phyloP scores from a whole-genome alignment of 1,140 invertebrate genomes.

The Dendroctonus ponderosae region DNA sequence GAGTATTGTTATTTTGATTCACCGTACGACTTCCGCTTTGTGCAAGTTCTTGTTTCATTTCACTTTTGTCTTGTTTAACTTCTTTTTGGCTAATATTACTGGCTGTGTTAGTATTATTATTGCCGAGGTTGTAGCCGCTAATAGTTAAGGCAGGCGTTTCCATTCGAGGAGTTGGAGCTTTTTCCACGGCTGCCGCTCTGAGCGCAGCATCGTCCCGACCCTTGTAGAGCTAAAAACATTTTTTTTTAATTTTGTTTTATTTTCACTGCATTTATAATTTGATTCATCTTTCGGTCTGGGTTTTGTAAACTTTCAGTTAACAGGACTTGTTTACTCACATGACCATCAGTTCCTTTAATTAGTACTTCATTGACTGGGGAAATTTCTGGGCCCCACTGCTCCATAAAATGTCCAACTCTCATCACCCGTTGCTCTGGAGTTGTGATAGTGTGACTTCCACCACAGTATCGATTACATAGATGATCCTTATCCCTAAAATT shows the following conservation, averaged over 20 bases:
- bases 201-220: conserved; percentile 26
- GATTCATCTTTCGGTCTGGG: background rate
- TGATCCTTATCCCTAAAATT: conserved; percentile 51
- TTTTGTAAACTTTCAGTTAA: background rate
- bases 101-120: background rate
- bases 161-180: conserved; percentile 15
- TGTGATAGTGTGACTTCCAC: conserved; percentile 68
- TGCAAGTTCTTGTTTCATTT: background rate
- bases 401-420: conserved; percentile 59
- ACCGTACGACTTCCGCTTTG: background rate
- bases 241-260: conserved; percentile 2
- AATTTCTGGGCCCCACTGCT: conserved; percentile 61
- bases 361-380: conserved; percentile 54
- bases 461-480: conserved; percentile 68
- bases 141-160: conserved; percentile 15
- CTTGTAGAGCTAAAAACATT: conserved; percentile 34
- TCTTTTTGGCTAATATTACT: background rate
- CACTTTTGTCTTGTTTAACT: no score
- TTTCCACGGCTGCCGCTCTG: conserved; percentile 21
- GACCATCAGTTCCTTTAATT: conserved; percentile 56
- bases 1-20: background rate
- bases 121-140: conserved; percentile 3
- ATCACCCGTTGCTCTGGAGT: conserved; percentile 65
- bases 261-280: background rate
- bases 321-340: conserved; percentile 35